These are phyloP conservation scores for Melieria omissa DNA, from an alignment of 2,888 invertebrate genomes.

Conservation along the genomic window DNA sequence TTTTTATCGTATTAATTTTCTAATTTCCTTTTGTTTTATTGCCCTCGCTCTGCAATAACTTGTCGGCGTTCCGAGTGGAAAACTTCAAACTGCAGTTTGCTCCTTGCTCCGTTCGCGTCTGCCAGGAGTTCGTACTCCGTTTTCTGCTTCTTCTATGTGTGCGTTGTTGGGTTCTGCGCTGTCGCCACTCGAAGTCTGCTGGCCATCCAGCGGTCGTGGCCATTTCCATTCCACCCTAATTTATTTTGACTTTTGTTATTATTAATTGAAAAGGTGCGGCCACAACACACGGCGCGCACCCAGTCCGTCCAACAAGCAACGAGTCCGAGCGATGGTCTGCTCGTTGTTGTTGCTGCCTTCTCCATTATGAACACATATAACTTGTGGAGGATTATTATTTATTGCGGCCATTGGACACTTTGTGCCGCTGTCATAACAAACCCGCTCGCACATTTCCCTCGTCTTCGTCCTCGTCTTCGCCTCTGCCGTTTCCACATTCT, in stretches of 20 bases:
- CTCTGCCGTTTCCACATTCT: no score
- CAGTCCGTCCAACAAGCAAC: no score
- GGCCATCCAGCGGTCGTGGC: neutral
- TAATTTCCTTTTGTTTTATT: neutral
- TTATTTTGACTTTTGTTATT: slow-evolving; percentile 17
- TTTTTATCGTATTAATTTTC: slow-evolving; percentile 1
- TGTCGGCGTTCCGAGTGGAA: no score
- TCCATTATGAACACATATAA: neutral
- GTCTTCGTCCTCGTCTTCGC: no score
- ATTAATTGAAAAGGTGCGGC: slow-evolving; percentile 18
- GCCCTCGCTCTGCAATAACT: no score
- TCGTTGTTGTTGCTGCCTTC: no score
- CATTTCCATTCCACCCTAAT: slow-evolving; percentile 2
- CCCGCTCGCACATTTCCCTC: no score
- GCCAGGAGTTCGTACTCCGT: neutral
- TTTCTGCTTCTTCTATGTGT: neutral
- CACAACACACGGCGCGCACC: neutral
- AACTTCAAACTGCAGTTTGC: neutral
- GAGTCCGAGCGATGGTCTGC: no score
- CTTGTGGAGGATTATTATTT: neutral
- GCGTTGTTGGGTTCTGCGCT: neutral
- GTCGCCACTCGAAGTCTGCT: neutral
- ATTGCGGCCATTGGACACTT: slow-evolving; percentile 2
- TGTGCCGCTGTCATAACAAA: slow-evolving; percentile 5
- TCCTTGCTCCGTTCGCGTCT: no score